Evolutionary conservation across 2,797 vertebrate species (phyloP), one percentile per base, ranked within the genome.

Genomic region (Salarias fasciatus): DNA sequence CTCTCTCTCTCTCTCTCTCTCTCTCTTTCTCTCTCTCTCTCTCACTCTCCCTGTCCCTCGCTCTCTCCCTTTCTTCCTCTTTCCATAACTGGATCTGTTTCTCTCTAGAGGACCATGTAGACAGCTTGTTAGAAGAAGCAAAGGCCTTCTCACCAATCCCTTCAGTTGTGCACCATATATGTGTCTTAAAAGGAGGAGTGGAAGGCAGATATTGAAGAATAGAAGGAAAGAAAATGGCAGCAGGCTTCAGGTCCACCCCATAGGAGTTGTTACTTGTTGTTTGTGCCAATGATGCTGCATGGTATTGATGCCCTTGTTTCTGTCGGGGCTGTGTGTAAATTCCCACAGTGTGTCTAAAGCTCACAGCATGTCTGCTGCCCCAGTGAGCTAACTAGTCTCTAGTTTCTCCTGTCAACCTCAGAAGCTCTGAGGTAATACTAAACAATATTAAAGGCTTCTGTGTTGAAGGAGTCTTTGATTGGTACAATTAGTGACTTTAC

Each of bases 51-150:
- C 54, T 57, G 53, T 61, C 53, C 41, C 53, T 63, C 60, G 51
- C 53, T 64, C 62, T 76, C 65, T 59, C 66, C 55, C 51, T 71
- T 43, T 41, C 51, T 43, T 44, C 51, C 66, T 44, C 53, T 64
- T 51, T 53, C 62, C n/a, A 2, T 61, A 72, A 81, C 70, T 77
- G 51, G 71, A 84, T 80, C 72, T 66, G 50, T 44, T 58, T 54
- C 40, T 83, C 87, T 78, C 80, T 38, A 8, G 87, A 78, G 86
- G 46, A 68, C 69, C 70, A 57, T 54, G 78, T 47, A 84, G 72
- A 84, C 74, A 78, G 71, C 78, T 85, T 86, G 84, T 86, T 83
- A 85, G 69, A 53, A 68, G 66, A 79, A 79, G 71, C 72, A 72
- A 75, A 73, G 69, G 71, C 77, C 71, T 75, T 72, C 65, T 55